Percentiles rank a stretch among this genome's conserved stretches.
These are phyloP conservation scores for Cotesia congregata DNA, from an alignment of 2,888 invertebrate genomes.

Conservation along the genomic window DNA sequence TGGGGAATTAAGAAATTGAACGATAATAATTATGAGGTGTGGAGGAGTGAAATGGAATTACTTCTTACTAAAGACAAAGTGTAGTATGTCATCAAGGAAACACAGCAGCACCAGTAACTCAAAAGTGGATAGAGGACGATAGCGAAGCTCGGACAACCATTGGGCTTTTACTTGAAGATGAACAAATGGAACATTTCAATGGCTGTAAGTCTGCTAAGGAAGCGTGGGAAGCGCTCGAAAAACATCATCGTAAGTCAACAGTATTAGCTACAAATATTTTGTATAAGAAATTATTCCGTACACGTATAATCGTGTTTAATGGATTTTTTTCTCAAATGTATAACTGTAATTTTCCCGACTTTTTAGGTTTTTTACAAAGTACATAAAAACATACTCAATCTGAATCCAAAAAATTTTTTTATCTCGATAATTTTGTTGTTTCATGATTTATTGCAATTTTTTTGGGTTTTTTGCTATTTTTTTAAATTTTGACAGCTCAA, in stretches of 20 bases:
- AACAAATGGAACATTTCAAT: slow-evolving; percentile 42
- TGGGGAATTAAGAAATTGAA: neutral
- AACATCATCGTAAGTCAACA: slow-evolving; percentile 46
- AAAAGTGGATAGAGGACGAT: neutral
- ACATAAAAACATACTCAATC: too few relatives aligned
- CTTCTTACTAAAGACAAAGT: neutral
- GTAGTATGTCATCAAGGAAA: neutral
- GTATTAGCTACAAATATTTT: slow-evolving; percentile 43
- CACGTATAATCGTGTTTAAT: too few relatives aligned
- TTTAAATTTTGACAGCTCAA: too few relatives aligned
- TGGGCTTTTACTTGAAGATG: slow-evolving; percentile 45
- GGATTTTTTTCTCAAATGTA: too few relatives aligned
- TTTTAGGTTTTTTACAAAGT: too few relatives aligned
- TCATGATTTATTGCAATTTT: too few relatives aligned
- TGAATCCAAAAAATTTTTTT: too few relatives aligned
- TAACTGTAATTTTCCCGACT: too few relatives aligned
- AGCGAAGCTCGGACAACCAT: slow-evolving; percentile 23
- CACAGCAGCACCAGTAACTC: neutral
- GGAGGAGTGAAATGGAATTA: neutral
- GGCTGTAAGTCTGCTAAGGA: slow-evolving; percentile 39
- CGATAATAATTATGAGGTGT: neutral
- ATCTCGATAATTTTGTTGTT: too few relatives aligned
- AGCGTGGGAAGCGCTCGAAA: slow-evolving; percentile 44
- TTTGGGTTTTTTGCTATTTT: too few relatives aligned
- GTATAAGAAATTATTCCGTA: slow-evolving; percentile 40